Percentiles rank a stretch among this genome's conserved stretches.
These are phyloP conservation scores for Tipula lateralis DNA, from an alignment of 2,888 invertebrate genomes.

Conservation along the genomic window DNA sequence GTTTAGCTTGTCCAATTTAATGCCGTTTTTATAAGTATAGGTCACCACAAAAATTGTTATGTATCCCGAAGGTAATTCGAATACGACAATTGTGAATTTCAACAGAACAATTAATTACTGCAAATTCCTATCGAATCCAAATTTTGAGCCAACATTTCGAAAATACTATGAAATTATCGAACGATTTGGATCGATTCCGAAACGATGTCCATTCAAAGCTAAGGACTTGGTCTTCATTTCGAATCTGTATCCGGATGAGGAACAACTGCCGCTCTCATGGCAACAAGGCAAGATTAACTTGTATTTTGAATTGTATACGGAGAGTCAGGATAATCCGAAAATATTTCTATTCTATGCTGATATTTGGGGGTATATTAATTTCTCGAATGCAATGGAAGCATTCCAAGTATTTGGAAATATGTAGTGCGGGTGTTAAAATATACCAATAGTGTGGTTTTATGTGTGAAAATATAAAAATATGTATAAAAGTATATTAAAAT, in stretches of 20 bases:
- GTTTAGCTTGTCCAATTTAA: not conserved
- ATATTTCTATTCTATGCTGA: not conserved
- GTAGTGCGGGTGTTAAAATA: not conserved
- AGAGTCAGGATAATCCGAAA: not conserved
- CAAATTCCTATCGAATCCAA: not conserved
- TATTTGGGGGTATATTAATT: not conserved
- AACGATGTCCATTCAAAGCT: not conserved
- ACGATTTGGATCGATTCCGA: not conserved
- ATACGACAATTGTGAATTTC: not conserved
- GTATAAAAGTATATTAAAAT: too few species aligned
- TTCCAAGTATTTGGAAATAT: not conserved
- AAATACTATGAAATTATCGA: not conserved
- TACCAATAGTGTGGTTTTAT: not conserved
- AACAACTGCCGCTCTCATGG: not conserved
- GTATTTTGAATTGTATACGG: not conserved
- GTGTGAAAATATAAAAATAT: not conserved
- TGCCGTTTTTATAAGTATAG: not conserved
- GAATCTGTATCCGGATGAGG: not conserved
- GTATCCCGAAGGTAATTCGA: not conserved
- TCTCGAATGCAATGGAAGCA: not conserved
- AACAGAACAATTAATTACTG: not conserved
- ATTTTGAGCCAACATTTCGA: not conserved
- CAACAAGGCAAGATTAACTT: not conserved
- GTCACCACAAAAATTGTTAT: not conserved
- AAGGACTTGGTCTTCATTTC: not conserved